Base-by-base conservation (phyloP, 2,888 invertebrate genomes). In the Calliopum simillimum region DNA sequence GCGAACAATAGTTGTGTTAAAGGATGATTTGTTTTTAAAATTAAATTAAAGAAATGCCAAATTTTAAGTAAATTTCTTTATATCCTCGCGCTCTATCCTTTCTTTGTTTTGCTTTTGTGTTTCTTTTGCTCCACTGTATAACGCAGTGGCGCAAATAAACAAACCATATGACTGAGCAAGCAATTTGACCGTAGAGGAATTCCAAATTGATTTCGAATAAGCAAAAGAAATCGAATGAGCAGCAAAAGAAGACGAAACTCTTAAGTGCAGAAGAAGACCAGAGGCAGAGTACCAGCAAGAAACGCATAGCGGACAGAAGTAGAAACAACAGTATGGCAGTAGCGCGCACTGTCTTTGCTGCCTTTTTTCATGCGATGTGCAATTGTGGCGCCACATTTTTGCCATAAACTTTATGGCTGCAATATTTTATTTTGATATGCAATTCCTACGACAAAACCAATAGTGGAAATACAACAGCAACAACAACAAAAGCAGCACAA, bases 331-430 rank as follows among this genome's bases (percentile, higher is more conserved):
- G 53, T 16, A 53, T 53, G n/a, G 16, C 53, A 21, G 53, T 33
- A 33, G 33, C 33, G 33, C 33, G 33, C 33, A 8, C 8, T 33
- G 5, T n/a, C n/a, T n/a, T n/a, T n/a, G n/a, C n/a, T n/a, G n/a
- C n/a, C 33, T 41, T 16, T 33, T 14, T 33, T 4, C 14, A 59
- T 59, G 58, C n/a, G 23, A 59, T 23, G 56, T 67, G 67, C 41
- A 58, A 19, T 49, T 58, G 41, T 67, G 67, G 67, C 67, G 67
- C 67, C 67, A 66, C 66, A 66, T 53, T 13, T 19, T 53, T 13
- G 64, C 33, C 66, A 64, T 43, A 64, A 64, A 64, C 23, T 44
- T 46, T 44, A 14, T 53, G 16, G 41, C 64, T 51, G n/a, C 53
- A 19, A 53, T 64, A 64, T 64, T 64, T 64, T 64, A 43, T 61